A percentile compares a stretch with the other conserved stretches of the same genome.
Conservation (phyloP, 2,113 vertebrate species). For the Gadus macrocephalus region DNA sequence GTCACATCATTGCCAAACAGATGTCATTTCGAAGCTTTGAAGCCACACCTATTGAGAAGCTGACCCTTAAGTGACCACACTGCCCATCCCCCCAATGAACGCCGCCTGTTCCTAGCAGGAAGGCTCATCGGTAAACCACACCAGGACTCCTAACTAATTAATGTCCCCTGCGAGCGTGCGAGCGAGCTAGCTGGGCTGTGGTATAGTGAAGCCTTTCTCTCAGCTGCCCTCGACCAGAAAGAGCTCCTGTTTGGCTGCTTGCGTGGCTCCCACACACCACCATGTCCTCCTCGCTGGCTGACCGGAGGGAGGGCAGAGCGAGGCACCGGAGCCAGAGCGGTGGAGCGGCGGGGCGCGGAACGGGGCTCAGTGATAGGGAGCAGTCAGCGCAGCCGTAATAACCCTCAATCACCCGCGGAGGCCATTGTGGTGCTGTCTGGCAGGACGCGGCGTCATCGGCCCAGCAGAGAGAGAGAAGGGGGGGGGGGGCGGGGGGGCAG, state of each 20-base stretch:
- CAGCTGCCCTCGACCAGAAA: too few species aligned
- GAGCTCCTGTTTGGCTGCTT: conserved; percentile 22
- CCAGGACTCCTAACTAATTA: conserved; percentile 76
- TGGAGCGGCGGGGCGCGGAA: conserved; percentile 24
- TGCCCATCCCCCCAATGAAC: conserved; percentile 45
- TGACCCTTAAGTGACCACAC: conserved; percentile 27
- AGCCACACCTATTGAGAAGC: conserved; percentile 41
- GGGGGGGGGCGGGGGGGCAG: conserved; percentile 40
- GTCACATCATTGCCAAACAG: too few species aligned
- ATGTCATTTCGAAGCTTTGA: conserved; percentile 2
- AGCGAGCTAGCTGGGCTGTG: conserved; percentile 25
- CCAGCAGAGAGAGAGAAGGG: conserved; percentile 40
- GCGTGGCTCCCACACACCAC: conserved; percentile 22
- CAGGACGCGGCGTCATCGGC: conserved; percentile 20
- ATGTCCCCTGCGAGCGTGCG: conserved; percentile 44
- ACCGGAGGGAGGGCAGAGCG: conserved; percentile 7
- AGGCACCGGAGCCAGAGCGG: conserved; percentile 1
- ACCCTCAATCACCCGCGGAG: conserved; percentile 63
- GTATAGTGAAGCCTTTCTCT: too few species aligned
- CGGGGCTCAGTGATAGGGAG: conserved; percentile 29
- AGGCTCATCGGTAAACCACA: conserved; percentile 72
- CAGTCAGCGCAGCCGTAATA: conserved; percentile 29
- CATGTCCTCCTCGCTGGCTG: conserved; percentile 1
- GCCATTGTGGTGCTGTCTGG: conserved; percentile 62
- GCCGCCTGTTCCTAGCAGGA: conserved; percentile 48